A percentile compares a stretch with the other conserved stretches of the same genome.
phyloP scores from a whole-genome alignment of 2,113 vertebrate species.

The Nannospalax galili region DNA sequence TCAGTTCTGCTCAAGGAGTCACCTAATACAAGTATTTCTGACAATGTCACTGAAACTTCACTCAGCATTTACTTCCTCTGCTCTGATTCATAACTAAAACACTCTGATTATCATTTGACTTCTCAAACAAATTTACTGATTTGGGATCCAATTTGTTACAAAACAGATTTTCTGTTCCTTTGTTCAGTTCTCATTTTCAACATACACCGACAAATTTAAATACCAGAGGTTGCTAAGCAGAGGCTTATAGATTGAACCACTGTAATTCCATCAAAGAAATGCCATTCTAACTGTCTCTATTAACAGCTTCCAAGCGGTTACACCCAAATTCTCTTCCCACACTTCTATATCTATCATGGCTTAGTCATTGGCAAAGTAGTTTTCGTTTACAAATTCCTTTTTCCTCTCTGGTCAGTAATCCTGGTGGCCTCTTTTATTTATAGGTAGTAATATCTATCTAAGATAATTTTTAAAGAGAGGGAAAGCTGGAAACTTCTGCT shows the following conservation, averaged over 20 bases:
- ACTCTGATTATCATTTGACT: conserved; percentile 1
- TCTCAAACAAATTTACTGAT: background rate
- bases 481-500: background rate
- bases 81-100: background rate
- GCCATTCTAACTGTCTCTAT: background rate
- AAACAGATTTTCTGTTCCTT: background rate
- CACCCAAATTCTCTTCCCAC: background rate
- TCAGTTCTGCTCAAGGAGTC: background rate
- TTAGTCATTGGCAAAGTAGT: background rate
- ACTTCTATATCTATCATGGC: background rate
- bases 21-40: background rate
- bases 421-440: background rate
- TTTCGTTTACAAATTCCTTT: conserved; percentile 33
- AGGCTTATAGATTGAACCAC: background rate
- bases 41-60: background rate
- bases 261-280: conserved; percentile 11
- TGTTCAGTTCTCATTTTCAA: background rate
- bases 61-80: background rate
- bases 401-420: background rate
- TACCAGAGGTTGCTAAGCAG: background rate
- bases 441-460: background rate
- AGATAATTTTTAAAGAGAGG: conserved; percentile 2
- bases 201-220: background rate
- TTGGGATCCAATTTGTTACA: too few relatives aligned
- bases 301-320: background rate